phyloP scores from a whole-genome alignment of 2,797 vertebrate genomes.

The Oryzias dopingdopingensis region DNA sequence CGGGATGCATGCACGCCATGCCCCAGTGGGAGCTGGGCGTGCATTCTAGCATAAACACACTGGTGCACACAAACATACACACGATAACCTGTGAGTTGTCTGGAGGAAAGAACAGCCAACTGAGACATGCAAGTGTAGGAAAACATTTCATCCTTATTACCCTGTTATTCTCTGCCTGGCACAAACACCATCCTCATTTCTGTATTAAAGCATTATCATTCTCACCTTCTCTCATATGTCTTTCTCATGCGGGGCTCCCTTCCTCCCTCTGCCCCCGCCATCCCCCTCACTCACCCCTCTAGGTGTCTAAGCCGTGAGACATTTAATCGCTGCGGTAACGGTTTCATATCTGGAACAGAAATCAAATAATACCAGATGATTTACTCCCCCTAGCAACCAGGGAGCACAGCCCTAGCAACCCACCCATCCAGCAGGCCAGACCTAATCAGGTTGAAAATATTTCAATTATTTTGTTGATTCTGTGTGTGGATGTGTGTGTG shows the following conservation, averaged over 20 bases:
- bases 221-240: conserved; percentile 66
- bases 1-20: not conserved
- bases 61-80: conserved; percentile 7
- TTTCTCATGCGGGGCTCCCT: conserved; percentile 42
- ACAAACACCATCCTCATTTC: conserved; percentile 24
- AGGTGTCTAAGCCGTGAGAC: conserved; percentile 99
- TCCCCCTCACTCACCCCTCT: conserved; percentile 58
- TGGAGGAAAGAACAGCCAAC: conserved; percentile 52
- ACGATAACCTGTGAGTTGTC: conserved; percentile 45
- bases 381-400: conserved; percentile 99
- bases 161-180: conserved; percentile 47
- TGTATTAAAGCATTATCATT: conserved; percentile 59
- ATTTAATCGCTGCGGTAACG: conserved; percentile 99
- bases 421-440: conserved; percentile 94
- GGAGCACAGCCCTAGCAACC: conserved; percentile 99
- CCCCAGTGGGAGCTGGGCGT: conserved; percentile 19
- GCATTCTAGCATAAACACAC: conserved; percentile 21
- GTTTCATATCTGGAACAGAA: conserved; percentile 99
- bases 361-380: conserved; percentile 99
- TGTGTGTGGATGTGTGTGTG: conserved; percentile 14
- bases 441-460: conserved; percentile 99
- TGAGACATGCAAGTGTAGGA: conserved; percentile 63
- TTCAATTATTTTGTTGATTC: conserved; percentile 99
- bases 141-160: conserved; percentile 70
- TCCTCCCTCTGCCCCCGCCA: conserved; percentile 68